Percentiles rank a stretch among this genome's conserved stretches.
These are phyloP conservation scores for Oncorhynchus kisutch DNA, from an alignment of 2,113 vertebrate genomes.

Conservation along the genomic window DNA sequence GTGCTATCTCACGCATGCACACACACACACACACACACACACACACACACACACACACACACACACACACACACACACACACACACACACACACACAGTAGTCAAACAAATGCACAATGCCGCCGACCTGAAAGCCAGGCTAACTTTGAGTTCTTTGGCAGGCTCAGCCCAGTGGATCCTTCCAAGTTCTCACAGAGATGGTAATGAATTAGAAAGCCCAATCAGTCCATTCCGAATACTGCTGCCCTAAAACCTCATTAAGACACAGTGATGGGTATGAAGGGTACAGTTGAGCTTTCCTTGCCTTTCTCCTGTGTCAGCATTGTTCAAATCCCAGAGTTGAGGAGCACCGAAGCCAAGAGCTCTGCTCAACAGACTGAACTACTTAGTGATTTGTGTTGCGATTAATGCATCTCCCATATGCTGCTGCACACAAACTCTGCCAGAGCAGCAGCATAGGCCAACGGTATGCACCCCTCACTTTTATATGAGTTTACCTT, in stretches of 20 bases:
- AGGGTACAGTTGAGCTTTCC: constrained; percentile 17
- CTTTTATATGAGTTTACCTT: constrained; percentile 19
- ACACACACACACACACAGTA: neutral
- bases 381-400: constrained; percentile 64
- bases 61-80: neutral
- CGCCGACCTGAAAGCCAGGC: neutral
- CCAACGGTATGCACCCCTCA: neutral
- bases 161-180: neutral
- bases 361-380: constrained; percentile 46
- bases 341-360: constrained; percentile 58
- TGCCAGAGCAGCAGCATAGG: constrained; percentile 23
- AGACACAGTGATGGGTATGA: too few relatives aligned
- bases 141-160: neutral
- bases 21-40: neutral
- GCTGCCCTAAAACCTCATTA: too few relatives aligned
- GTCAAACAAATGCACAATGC: neutral
- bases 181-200: neutral
- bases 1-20: neutral
- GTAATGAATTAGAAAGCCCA: neutral
- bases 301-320: constrained; percentile 15
- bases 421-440: constrained; percentile 39
- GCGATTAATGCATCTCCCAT: constrained; percentile 69
- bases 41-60: neutral
- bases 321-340: constrained; percentile 60
- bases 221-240: constrained; percentile 21